Percentiles rank a stretch among this genome's conserved stretches.
Conservation (phyloP, 2,797 vertebrate genomes). For the Periparus ater region DNA sequence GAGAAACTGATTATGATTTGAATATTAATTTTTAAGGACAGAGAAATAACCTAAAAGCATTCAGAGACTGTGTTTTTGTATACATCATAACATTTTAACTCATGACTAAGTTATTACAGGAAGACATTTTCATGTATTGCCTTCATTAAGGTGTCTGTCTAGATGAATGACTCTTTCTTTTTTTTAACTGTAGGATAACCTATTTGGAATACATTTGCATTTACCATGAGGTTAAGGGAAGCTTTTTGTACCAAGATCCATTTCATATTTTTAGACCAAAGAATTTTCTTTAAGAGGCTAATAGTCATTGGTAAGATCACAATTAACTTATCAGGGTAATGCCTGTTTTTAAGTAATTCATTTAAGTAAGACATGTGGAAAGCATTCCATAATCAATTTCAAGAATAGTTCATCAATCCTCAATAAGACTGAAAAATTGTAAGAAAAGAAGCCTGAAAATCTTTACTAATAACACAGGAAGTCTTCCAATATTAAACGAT, state of each 20-base stretch:
- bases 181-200: not conserved
- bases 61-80: not conserved
- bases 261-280: conserved; percentile 6
- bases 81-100: not conserved
- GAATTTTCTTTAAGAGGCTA: not conserved
- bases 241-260: not conserved
- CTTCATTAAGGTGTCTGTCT: not conserved
- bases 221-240: not conserved
- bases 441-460: conserved; percentile 27
- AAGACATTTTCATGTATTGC: not conserved
- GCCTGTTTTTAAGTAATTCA: conserved; percentile 10
- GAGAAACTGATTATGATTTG: conserved; percentile 32
- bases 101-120: not conserved
- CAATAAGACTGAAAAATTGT: conserved; percentile 8
- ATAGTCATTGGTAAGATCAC: not conserved
- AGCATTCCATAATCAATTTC: not conserved
- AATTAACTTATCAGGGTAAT: not conserved
- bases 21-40: conserved; percentile 48
- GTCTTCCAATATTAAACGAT: conserved; percentile 50
- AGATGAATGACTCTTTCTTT: not conserved
- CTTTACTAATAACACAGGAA: conserved; percentile 23
- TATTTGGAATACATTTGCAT: not conserved
- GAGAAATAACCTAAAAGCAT: conserved; percentile 17
- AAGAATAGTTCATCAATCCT: not conserved
- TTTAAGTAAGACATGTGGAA: not conserved